Conservation (phyloP, 1,140 invertebrate species). For the Microvelia longipes region DNA sequence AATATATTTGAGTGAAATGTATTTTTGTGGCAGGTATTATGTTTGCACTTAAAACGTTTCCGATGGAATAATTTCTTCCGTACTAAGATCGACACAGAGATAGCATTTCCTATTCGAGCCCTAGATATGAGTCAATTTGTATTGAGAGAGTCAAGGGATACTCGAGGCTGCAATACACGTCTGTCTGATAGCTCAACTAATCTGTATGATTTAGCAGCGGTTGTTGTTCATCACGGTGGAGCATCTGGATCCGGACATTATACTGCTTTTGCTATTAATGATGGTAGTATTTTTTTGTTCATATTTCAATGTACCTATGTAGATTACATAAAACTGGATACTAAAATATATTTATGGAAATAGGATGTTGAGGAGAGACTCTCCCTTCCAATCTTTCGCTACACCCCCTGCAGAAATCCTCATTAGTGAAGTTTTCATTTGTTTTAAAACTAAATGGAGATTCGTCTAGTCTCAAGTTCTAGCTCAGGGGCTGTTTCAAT, state of each 20-base stretch:
- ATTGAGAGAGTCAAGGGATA: constrained; percentile 49
- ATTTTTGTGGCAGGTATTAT: no score
- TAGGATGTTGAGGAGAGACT: no score
- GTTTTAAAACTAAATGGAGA: no score
- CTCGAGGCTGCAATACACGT: constrained; percentile 43
- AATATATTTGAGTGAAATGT: no score
- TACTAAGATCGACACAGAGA: constrained; percentile 62
- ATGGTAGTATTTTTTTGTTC: constrained; percentile 39
- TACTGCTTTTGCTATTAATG: constrained; percentile 68
- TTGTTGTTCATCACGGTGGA: constrained; percentile 72
- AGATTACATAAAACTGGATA: no score
- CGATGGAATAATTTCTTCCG: constrained; percentile 66
- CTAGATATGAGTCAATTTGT: constrained; percentile 69
- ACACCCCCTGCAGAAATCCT: no score
- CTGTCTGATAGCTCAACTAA: constrained; percentile 17
- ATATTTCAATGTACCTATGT: no score
- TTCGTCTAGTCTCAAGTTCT: no score
- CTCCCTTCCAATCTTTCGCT: no score
- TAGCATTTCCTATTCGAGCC: constrained; percentile 57
- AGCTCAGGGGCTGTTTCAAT: no score
- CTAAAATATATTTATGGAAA: no score
- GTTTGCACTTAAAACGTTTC: constrained; percentile 73
- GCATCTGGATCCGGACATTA: constrained; percentile 76
- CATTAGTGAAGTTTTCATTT: no score
- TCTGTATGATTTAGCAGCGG: constrained; percentile 66